A percentile compares a stretch with the other conserved stretches of the same genome.
Evolutionary conservation across 37 sponge, comb jelly and placozoan species (phyloP).

Genomic region (Dysidea cf. avara): DNA sequence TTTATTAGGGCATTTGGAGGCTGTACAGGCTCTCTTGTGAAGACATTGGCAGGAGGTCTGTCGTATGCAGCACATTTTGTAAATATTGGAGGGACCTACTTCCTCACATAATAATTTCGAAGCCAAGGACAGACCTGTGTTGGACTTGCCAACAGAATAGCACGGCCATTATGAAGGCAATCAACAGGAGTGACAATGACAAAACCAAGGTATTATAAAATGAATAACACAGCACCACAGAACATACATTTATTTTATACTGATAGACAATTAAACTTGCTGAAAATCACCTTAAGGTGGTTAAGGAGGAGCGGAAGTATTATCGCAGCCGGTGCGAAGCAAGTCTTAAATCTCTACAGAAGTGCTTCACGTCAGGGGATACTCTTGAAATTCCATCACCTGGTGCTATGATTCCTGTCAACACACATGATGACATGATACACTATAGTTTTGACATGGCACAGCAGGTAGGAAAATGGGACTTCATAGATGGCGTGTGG

Average conservation of each 20-base stretch:
- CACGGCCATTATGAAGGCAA: slow-evolving; percentile 23
- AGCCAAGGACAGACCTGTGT: slow-evolving; percentile 54
- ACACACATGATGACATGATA: too few relatives aligned
- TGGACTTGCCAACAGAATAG: too few relatives aligned
- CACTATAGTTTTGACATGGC: too few relatives aligned
- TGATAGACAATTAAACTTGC: slow-evolving; percentile 4
- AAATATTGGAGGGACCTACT: slow-evolving; percentile 30
- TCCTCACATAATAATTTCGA: slow-evolving; percentile 37
- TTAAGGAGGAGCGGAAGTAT: slow-evolving; percentile 20
- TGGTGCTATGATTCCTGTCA: too few relatives aligned
- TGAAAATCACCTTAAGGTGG: slow-evolving; percentile 27
- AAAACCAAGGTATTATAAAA: slow-evolving; percentile 24
- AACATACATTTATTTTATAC: too few relatives aligned
- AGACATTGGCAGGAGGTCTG: too few relatives aligned
- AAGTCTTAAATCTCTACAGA: neutral
- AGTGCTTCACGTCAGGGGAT: neutral
- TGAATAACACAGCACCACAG: neutral
- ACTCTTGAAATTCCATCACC: neutral
- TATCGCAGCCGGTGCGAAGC: slow-evolving; percentile 1
- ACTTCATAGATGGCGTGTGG: too few relatives aligned
- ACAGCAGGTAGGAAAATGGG: too few relatives aligned
- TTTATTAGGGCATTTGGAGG: too few relatives aligned
- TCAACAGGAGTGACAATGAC: slow-evolving; percentile 29
- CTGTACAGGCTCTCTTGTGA: too few relatives aligned
- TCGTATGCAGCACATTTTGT: slow-evolving; percentile 21